phyloP scores from a whole-genome alignment of 2,797 vertebrate genomes.

The Lepilemur ruficaudatus region DNA sequence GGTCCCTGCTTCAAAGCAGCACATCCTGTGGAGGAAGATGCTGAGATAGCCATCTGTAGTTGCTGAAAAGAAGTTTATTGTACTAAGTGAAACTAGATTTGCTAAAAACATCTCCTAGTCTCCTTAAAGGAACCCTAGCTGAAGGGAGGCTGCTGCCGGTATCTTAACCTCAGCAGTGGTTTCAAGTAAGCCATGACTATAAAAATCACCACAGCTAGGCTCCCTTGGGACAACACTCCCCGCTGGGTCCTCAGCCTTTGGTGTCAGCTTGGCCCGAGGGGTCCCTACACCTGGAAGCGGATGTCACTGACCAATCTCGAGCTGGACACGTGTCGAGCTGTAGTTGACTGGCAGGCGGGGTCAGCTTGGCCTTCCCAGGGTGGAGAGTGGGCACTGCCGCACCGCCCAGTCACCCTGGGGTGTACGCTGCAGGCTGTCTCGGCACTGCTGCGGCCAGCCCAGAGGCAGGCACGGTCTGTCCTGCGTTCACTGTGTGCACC shows the following conservation, averaged over 20 bases:
- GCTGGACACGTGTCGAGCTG: neutral
- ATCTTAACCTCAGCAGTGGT: neutral
- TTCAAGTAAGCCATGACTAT: neutral
- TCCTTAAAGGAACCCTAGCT: constrained; percentile 67
- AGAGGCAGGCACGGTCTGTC: neutral
- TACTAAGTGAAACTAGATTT: constrained; percentile 74
- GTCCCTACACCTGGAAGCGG: neutral
- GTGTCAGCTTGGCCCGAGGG: neutral
- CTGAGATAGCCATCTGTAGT: neutral
- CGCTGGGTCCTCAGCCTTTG: neutral
- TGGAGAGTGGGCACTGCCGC: neutral
- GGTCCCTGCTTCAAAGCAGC: neutral
- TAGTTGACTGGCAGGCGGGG: neutral
- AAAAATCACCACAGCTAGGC: neutral
- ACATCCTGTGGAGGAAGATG: neutral
- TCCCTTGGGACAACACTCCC: neutral
- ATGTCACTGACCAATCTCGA: neutral
- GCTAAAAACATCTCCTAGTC: constrained; percentile 48
- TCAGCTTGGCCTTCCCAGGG: neutral
- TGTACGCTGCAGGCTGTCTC: neutral
- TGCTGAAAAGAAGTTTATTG: constrained; percentile 53
- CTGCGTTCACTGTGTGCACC: neutral
- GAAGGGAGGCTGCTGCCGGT: constrained; percentile 18
- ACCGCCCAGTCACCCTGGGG: neutral
- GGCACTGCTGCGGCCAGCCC: neutral